Conservation (phyloP, 2,797 vertebrate species). For the Tragelaphus eurycerus region DNA sequence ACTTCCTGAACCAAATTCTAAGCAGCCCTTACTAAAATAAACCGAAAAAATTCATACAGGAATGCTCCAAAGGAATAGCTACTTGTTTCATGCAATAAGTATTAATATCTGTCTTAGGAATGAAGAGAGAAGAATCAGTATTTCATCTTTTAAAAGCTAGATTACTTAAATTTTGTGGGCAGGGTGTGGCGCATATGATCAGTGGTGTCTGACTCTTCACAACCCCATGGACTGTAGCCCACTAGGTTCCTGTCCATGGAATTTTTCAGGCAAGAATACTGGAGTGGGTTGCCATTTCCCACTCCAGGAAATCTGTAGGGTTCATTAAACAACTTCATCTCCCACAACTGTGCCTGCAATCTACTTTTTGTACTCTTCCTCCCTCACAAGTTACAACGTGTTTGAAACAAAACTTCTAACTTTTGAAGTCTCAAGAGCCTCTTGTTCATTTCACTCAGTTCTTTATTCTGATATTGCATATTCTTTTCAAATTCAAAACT, state of each 20-base stretch:
- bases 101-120: background rate
- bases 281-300: background rate
- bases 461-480: conserved; percentile 20
- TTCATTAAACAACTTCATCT: background rate
- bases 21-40: background rate
- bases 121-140: background rate
- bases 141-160: background rate
- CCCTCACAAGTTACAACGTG: background rate
- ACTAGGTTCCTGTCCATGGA: background rate
- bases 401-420: conserved; percentile 8
- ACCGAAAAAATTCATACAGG: background rate
- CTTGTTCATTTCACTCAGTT: background rate
- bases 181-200: background rate
- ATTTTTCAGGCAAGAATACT: background rate
- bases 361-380: background rate
- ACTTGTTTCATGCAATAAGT: background rate
- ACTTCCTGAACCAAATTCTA: background rate
- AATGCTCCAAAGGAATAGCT: background rate
- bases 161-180: background rate
- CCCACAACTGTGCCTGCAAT: background rate
- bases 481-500: conserved; percentile 1
- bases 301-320: background rate
- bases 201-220: background rate
- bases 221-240: background rate
- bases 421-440: background rate